These are phyloP conservation scores for Altica lythri DNA, from an alignment of 2,888 invertebrate genomes.

Conservation along the genomic window DNA sequence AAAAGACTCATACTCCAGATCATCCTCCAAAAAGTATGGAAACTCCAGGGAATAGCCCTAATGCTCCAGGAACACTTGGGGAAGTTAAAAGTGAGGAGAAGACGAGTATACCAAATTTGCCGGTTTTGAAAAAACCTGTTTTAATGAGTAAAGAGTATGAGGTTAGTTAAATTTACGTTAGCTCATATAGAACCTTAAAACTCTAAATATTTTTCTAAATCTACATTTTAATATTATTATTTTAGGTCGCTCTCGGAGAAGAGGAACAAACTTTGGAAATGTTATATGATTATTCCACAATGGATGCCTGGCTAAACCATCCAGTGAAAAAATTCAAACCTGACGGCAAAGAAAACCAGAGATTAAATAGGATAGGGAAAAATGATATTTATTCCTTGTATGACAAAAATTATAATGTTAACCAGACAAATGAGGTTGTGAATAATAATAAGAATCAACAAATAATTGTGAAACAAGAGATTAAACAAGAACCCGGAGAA, in stretches of 20 bases:
- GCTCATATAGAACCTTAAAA: too few relatives aligned
- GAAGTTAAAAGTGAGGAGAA: slow-evolving; percentile 36
- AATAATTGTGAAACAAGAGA: slow-evolving; percentile 56
- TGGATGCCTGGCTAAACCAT: slow-evolving; percentile 87
- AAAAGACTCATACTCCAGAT: slow-evolving; percentile 41
- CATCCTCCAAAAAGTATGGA: slow-evolving; percentile 34
- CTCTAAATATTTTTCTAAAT: slow-evolving; percentile 55
- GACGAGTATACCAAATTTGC: slow-evolving; percentile 21
- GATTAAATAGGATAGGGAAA: slow-evolving; percentile 53
- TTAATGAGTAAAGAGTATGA: slow-evolving; percentile 80
- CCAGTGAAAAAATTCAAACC: slow-evolving; percentile 87
- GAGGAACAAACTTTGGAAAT: slow-evolving; percentile 80
- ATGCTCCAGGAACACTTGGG: slow-evolving; percentile 30
- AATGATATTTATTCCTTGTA: slow-evolving; percentile 55
- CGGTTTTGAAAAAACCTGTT: slow-evolving; percentile 71
- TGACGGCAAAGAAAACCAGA: slow-evolving; percentile 58
- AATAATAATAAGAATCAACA: slow-evolving; percentile 29
- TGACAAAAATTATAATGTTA: slow-evolving; percentile 48
- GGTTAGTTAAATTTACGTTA: too few relatives aligned
- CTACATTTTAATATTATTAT: not conserved
- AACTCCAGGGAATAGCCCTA: slow-evolving; percentile 40
- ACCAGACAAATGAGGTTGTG: slow-evolving; percentile 37
- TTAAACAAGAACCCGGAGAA: slow-evolving; percentile 64
- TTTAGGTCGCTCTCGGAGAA: slow-evolving; percentile 75
- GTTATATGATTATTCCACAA: slow-evolving; percentile 86